A percentile compares a stretch with the other conserved stretches of the same genome.
These are phyloP conservation scores for Iphiclides podalirius DNA, from an alignment of 2,888 invertebrate species.

Conservation along the genomic window DNA sequence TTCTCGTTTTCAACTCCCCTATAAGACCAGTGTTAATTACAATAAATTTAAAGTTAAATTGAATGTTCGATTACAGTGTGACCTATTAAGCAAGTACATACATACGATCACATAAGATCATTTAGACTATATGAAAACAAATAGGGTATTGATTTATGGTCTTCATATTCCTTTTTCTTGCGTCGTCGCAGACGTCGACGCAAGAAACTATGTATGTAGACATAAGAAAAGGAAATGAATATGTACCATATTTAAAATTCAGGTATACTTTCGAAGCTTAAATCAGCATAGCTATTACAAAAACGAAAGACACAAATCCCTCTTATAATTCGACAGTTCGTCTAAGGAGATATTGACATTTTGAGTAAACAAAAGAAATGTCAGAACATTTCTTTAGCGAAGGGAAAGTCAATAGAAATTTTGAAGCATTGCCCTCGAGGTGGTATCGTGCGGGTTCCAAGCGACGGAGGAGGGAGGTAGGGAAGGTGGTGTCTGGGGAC, in stretches of 20 bases:
- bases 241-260: no score
- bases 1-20: no score
- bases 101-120: no score
- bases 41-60: no score
- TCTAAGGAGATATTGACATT: slow-evolving; percentile 51
- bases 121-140: no score
- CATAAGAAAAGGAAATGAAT: slow-evolving; percentile 21
- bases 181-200: no score
- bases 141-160: no score
- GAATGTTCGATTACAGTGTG: no score
- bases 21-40: no score
- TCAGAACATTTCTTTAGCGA: slow-evolving; percentile 64
- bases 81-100: no score
- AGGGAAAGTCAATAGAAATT: slow-evolving; percentile 74
- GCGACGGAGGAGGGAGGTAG: slow-evolving; percentile 36
- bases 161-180: no score
- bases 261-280: slow-evolving; percentile 9
- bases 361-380: slow-evolving; percentile 65
- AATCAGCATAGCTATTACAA: neutral
- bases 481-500: slow-evolving; percentile 62
- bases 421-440: slow-evolving; percentile 75
- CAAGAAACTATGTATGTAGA: no score
- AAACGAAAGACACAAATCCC: slow-evolving; percentile 17
- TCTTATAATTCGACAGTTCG: slow-evolving; percentile 26
- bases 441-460: slow-evolving; percentile 42